Base-by-base conservation (phyloP, 2,888 invertebrate species). In the Spicauda simplicius region DNA sequence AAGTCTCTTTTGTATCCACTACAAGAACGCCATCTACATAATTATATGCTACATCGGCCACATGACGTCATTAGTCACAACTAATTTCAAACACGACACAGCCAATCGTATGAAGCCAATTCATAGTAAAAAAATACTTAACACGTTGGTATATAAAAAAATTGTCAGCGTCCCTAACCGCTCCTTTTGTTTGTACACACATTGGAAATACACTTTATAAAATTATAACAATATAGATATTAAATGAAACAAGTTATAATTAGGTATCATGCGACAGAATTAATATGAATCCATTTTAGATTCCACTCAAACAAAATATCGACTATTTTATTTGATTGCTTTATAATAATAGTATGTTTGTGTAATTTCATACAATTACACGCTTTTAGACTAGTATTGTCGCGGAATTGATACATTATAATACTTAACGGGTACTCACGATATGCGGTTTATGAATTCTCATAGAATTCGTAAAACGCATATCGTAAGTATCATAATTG, bases 21-120 rank as follows among this genome's bases (percentile, higher is more conserved):
- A 53, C 41, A 37, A 33, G 33, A 33, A 55, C 58, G 25, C 37
- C 56, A 4, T 64, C 57, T 7, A 60, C 41, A 20, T 19, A 33
- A 53, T 7, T 16, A 18, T 10, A 20, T 12, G 60, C 33, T n/a
- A 19, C 7, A 33, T 7, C 64, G 11, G 5, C 55, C 66, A 14
- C n/a, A 45, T 5, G 33, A 30, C 10, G n/a, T 10, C 8, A 54
- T 30, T 48, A 50, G 55, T 50, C 55, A 55, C 54, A 66, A 60
- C 66, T 61, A 41, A 4, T 33, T 48, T 56, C 57, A 66, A 66
- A 55, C 65, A 50, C 66, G 66, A 66, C 66, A 66, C 60, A 66
- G 66, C 66, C 66, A 66, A 66, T 66, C 33, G 12, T 16, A n/a
- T 20, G 14, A 55, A 50, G 60, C 50, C 50, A 50, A 50, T 50